Percentiles rank a stretch among this genome's conserved stretches.
Conservation (phyloP, 64 coral and sea anemone species). For the Stichodactyla helianthus region DNA sequence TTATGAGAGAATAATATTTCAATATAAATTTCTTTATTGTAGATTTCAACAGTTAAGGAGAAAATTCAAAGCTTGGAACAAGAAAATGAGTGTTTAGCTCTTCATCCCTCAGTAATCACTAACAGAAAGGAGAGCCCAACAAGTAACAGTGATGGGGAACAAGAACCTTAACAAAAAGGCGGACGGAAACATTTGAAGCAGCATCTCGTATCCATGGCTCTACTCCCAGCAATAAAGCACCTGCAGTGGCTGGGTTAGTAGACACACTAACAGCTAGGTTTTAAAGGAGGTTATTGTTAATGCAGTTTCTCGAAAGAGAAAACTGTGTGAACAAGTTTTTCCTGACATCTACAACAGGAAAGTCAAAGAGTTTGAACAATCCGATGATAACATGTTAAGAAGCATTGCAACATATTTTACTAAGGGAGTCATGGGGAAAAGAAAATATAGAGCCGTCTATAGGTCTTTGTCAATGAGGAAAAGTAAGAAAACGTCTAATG, state of each 20-base stretch:
- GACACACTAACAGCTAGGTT: slow-evolving; percentile 51
- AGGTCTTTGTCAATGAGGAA: slow-evolving; percentile 26
- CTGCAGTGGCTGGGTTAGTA: slow-evolving; percentile 61
- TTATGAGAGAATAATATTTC: too few relatives aligned
- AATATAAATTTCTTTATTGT: not conserved
- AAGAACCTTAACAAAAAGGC: slow-evolving; percentile 44
- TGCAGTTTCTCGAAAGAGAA: slow-evolving; percentile 58
- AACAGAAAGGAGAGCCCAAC: slow-evolving; percentile 46
- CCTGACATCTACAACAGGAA: slow-evolving; percentile 56
- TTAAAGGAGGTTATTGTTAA: slow-evolving; percentile 42
- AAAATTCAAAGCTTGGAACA: slow-evolving; percentile 10
- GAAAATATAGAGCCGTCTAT: slow-evolving; percentile 47
- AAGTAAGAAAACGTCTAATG: slow-evolving; percentile 40
- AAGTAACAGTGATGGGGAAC: slow-evolving; percentile 32
- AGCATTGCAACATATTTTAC: slow-evolving; percentile 69
- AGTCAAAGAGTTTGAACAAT: slow-evolving; percentile 56
- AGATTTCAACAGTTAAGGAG: slow-evolving; percentile 12
- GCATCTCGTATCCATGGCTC: slow-evolving; percentile 63
- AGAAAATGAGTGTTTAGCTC: slow-evolving; percentile 33
- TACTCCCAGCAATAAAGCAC: slow-evolving; percentile 35
- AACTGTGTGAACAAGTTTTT: slow-evolving; percentile 64
- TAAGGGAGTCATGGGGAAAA: slow-evolving; percentile 70
- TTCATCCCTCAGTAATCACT: slow-evolving; percentile 31
- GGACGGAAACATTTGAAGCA: slow-evolving; percentile 44
- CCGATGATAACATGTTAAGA: slow-evolving; percentile 46